Base-by-base conservation (phyloP, 2,797 vertebrate genomes). In the Silurus aristotelis region DNA sequence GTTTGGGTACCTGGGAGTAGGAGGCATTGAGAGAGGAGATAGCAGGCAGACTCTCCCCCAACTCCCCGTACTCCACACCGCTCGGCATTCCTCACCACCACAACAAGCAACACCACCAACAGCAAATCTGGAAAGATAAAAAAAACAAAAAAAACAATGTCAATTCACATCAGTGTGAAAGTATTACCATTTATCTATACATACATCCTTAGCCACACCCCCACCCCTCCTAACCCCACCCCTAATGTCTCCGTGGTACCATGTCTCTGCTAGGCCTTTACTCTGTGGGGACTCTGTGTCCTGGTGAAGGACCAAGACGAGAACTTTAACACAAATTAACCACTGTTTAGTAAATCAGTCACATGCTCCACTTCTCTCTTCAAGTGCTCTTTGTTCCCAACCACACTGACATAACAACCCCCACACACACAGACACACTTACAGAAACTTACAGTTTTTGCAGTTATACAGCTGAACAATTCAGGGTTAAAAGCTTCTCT, bases 11-110 rank as follows among this genome's bases (percentile, higher is more conserved):
- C 88, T 92, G 93, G 0, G 96, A 95, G 85, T 97, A 91, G 0
- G 97, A 98, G 0, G 96, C 94, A 61, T 96, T 95, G 43, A 97
- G 90, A 79, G 97, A 98, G 31, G 96, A 95, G 25, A 99, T 97
- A 87, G 96, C 96, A 0, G 97, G 96, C 31, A 99, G 96, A 92
- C 96, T 98, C 46, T 93, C 95, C 88, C 96, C 97, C 87, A 98
- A 84, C 88, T 95, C 92, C n/a, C 95, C 93, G 63, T 95, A 92
- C 66, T 95, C 95, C 83, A 91, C 90, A 86, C 93, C 95, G 13
- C 90, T 87, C 1, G 92, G 93, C 94, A 94, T 94, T 88, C 83
- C 97, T 96, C 82, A 85, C 55, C 82, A 85, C 55, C 9, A 66
- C 75, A 9, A 2, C 22, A 52, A 14, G 66, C 5, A 31, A 52